Conservation (phyloP, 2,113 vertebrate genomes). For the Ameiurus melas region DNA sequence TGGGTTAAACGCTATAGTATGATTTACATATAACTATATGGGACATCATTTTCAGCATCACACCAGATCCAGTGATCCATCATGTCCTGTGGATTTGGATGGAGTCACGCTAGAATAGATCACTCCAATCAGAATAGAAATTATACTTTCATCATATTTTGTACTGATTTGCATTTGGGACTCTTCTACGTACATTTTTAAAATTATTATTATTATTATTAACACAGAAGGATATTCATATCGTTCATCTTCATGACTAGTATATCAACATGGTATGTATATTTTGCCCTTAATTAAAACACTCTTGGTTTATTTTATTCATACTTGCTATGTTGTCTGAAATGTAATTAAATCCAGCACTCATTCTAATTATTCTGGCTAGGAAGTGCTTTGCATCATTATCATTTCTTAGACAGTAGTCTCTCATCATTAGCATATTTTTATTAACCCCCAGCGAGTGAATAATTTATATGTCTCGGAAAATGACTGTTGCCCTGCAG, state of each 20-base stretch:
- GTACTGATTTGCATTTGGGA: not conserved
- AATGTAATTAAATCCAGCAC: constrained; percentile 53
- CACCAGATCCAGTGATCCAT: not conserved
- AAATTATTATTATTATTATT: too few relatives aligned
- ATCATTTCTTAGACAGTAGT: constrained; percentile 45
- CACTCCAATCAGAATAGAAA: not conserved
- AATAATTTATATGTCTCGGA: constrained; percentile 51
- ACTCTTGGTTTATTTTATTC: constrained; percentile 15
- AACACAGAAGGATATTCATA: not conserved
- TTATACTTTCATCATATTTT: not conserved
- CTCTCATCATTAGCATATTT: constrained; percentile 55
- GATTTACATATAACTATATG: not conserved
- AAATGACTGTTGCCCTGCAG: constrained; percentile 25
- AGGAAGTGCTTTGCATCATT: constrained; percentile 45
- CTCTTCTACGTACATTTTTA: too few relatives aligned
- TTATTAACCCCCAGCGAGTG: constrained; percentile 54
- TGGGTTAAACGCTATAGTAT: not conserved
- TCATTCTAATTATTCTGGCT: constrained; percentile 46
- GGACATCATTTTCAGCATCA: not conserved
- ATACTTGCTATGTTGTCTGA: constrained; percentile 22
- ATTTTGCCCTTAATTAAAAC: constrained; percentile 19
- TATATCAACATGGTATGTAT: constrained; percentile 1
- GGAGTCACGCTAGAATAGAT: not conserved
- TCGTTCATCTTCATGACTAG: constrained; percentile 14
- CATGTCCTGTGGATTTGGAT: not conserved